These are phyloP conservation scores for Channa striata DNA, from an alignment of 2,797 vertebrate genomes.

Conservation along the genomic window DNA sequence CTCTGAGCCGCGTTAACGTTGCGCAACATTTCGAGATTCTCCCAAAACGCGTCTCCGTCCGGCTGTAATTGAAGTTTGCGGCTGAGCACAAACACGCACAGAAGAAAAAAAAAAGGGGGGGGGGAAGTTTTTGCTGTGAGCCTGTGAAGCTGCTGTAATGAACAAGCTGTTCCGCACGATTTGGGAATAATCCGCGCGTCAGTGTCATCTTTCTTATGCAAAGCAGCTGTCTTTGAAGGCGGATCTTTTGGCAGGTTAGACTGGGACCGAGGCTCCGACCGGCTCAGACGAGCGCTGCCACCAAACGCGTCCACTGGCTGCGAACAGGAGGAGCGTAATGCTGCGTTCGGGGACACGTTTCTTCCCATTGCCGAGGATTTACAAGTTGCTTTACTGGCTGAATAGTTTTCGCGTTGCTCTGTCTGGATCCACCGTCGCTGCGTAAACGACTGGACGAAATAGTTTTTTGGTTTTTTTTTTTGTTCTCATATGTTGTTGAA, in stretches of 20 bases:
- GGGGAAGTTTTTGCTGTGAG: slow-evolving; percentile 80
- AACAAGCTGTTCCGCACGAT: slow-evolving; percentile 89
- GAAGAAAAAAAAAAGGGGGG: background rate
- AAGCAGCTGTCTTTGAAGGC: slow-evolving; percentile 93
- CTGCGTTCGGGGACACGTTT: slow-evolving; percentile 38
- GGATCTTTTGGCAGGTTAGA: slow-evolving; percentile 89
- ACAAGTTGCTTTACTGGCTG: slow-evolving; percentile 13
- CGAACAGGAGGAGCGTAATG: slow-evolving; percentile 43
- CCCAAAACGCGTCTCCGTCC: slow-evolving; percentile 49
- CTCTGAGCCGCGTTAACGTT: slow-evolving; percentile 46
- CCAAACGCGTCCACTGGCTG: slow-evolving; percentile 57
- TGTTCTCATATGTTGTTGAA: slow-evolving; percentile 60
- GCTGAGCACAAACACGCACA: slow-evolving; percentile 66
- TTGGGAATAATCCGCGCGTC: slow-evolving; percentile 93
- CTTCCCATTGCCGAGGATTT: slow-evolving; percentile 22
- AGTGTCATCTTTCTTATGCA: slow-evolving; percentile 97
- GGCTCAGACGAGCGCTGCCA: slow-evolving; percentile 76
- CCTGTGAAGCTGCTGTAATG: slow-evolving; percentile 76
- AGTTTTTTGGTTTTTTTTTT: slow-evolving; percentile 15
- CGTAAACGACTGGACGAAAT: slow-evolving; percentile 8
- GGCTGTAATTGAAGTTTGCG: slow-evolving; percentile 63
- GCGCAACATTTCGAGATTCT: slow-evolving; percentile 61
- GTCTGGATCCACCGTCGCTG: slow-evolving; percentile 17
- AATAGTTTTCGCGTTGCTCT: slow-evolving; percentile 8
- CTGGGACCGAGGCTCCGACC: slow-evolving; percentile 79